Evolutionary conservation across 2,113 vertebrate genomes (phyloP), one percentile per base, ranked within the genome.

Genomic region (Nerophis lumbriciformis): DNA sequence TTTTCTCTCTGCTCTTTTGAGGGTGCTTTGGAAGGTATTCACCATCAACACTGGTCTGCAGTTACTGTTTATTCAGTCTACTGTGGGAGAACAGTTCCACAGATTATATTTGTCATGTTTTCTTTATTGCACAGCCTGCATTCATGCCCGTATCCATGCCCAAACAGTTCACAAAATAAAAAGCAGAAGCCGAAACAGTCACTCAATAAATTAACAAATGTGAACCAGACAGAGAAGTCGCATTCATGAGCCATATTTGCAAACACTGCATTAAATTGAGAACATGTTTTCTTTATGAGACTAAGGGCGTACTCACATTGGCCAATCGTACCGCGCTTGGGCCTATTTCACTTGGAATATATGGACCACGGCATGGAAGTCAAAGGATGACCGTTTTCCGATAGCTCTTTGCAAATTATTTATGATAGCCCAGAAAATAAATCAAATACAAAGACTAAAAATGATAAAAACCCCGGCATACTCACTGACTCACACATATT

Each of bases 181-280:
- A 78, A 80, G 79, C 75, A 61, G 68, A 76, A 81, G 70, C 83
- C 48, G 55, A 77, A 73, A 75, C 75, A 75, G 81, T 80, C 73
- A 81, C 84, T 81, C 80, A 82, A 84, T 86, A 85, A 88, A 85
- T 85, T 79, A 85, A 84, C 69, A 77, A 61, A 56, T 72, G 71
- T 78, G 61, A 71, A 79, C 77, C 78, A 67, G 80, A 78, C 51
- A 73, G 78, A 81, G 76, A 69, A 19, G 76, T 77, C 79, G 76
- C 77, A 69, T 80, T 77, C 78, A 71, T 71, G 6, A 70, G 59
- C 73, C 50, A 69, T 82, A 78, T 78, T 64, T 68, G 77, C 51
- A 71, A 71, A 50, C 35, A 53, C 61, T 16, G 66, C 37, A 62
- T 76, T 74, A 7, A n/a, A 75, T 72, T 54, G 65, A 70, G 13